Percentiles rank a stretch among this genome's conserved stretches.
These are phyloP conservation scores for Rhegmatorhina hoffmannsi DNA, from an alignment of 2,113 vertebrate genomes.

Conservation along the genomic window DNA sequence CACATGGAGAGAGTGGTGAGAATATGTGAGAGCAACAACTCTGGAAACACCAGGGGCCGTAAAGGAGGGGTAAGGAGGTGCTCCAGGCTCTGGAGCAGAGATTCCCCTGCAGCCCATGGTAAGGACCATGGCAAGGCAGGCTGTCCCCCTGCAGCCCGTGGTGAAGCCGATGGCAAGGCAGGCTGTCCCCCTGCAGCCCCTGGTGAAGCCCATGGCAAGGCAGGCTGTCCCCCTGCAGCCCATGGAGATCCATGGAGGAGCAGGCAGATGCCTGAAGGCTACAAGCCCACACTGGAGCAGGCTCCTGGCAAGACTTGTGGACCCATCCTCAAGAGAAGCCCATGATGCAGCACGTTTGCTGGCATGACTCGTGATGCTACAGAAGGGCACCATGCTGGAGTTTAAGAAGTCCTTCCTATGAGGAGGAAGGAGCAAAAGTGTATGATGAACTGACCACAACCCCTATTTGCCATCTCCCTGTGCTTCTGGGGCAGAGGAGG, in stretches of 20 bases:
- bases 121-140: not conserved
- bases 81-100: not conserved
- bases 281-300: not conserved
- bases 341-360: not conserved
- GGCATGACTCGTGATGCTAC: accelerated
- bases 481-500: too few relatives aligned
- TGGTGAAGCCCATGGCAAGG: not conserved
- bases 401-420: not conserved
- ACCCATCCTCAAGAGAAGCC: not conserved
- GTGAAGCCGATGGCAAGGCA: not conserved
- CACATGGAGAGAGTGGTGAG: not conserved
- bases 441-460: not conserved
- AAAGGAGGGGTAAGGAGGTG: not conserved
- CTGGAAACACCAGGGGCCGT: not conserved
- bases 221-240: not conserved
- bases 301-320: not conserved
- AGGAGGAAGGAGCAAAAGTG: not conserved
- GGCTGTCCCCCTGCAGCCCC: accelerated
- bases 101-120: accelerated
- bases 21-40: not conserved
- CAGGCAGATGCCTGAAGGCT: not conserved
- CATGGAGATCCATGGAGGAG: not conserved
- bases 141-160: accelerated
- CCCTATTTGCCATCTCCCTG: not conserved
- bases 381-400: not conserved